Base-by-base conservation (phyloP, 2,888 invertebrate species). In the Drosophila percnosoma region DNA sequence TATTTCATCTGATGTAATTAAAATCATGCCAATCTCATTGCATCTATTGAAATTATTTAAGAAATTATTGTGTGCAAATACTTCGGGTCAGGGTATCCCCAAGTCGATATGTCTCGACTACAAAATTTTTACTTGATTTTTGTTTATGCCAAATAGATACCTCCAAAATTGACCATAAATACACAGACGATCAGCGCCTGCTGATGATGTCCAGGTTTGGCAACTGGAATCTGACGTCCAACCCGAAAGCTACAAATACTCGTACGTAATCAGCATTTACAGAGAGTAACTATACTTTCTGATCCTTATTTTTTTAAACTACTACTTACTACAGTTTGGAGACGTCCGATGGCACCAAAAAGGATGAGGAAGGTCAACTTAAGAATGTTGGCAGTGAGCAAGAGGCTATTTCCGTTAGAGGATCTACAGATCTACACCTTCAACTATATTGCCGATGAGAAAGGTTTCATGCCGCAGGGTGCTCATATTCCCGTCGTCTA, bases 161-260 rank as follows among this genome's bases (percentile, higher is more conserved):
- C 15, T 34, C n/a, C 15, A 11, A 48, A 48, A 2, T 15, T 15
- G 29, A 11, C 4, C 70, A 78, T 78, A 78, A 74, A 78, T 74
- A 73, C 54, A 0, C 31, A 27, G n/a, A 8, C 13, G 0, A 59
- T 55, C 27, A 7, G 36, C 80, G 4, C 90, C 91, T 24, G 2
- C 61, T 0, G 7, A 66, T 0, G 60, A 0, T 0, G 0, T 10
- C 31, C 31, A 58, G 4, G 54, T 82, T 34, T 1, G 82, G 13
- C 51, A 38, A 13, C 2, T 27, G 0, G 53, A 68, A 0, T 78
- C 79, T 11, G 75, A 84, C 2, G 80, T 94, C 59, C 94, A 94
- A 55, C 84, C 94, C n/a, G 94, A 94, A 67, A 91, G 93, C 48
- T 95, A 94, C 92, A 94, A 91, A 65, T 95, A 94, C 27, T 18